Base-by-base conservation (phyloP, 2,113 vertebrate species). In the Prolemur simus region DNA sequence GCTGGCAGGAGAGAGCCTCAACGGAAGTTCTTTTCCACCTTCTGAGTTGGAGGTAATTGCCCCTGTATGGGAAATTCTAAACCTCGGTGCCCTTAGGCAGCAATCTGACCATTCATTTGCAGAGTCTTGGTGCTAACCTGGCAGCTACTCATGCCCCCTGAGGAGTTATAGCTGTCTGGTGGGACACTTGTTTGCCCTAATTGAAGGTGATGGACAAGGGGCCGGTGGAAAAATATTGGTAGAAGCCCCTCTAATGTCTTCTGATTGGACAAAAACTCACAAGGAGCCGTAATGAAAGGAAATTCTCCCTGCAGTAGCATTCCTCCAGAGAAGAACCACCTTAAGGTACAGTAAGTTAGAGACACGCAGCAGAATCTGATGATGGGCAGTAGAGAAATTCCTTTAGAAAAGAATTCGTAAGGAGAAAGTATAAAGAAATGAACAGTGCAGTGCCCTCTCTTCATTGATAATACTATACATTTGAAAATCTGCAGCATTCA, bases 401-500 rank as follows among this genome's bases (percentile, higher is more conserved):
- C 9, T n/a, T 74, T 49, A 64, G 56, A 63, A 95, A 94, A 87
- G 23, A 60, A 93, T 32, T 58, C 42, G 60, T 49, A 56, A 15
- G 21, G 34, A 68, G 89, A 60, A 98, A 91, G 81, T 95, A 68
- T 64, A 87, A 95, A 98, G 66, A 97, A 63, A 20, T 54, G 45
- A 8, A 21, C 3, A 49, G 69, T 82, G 15, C n/a, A 47, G 63
- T 87, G 34, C 60, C 91, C 52, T 69, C 74, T 96, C 95, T 58
- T 96, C 66, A 69, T 17, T 74, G 63, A 29, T n/a, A 86, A 88
- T 25, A 71, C 17, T 74, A 89, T 96, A 95, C 96, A 97, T 97
- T 91, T 82, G 92, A 45, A 96, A 96, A 96, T 96, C 74, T 95
- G 93, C 96, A 96, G 85, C 12, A 12, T 97, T 98, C 97, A 97